phyloP scores from a whole-genome alignment of 2,113 vertebrate species.

The Noctilio leporinus region DNA sequence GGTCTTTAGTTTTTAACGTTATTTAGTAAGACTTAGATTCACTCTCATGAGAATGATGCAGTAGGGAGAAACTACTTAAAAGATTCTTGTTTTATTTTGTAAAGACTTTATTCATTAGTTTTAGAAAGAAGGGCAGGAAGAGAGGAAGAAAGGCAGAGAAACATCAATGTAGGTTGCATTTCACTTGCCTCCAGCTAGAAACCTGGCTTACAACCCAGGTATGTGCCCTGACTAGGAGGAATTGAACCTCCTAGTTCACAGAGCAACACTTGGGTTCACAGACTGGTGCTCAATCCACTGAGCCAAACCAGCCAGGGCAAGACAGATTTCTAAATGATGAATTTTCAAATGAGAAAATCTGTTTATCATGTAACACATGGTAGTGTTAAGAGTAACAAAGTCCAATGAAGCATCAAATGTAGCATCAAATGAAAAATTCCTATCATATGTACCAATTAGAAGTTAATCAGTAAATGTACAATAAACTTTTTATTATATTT shows the following conservation, averaged over 20 bases:
- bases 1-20: background rate
- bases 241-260: too few species aligned
- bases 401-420: background rate
- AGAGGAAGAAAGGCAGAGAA: too few species aligned
- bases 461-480: background rate
- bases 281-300: too few species aligned
- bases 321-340: background rate
- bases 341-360: background rate
- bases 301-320: too few species aligned
- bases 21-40: constrained; percentile 25
- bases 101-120: too few species aligned
- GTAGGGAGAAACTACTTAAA: background rate
- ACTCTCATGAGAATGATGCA: background rate
- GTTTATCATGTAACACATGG: background rate
- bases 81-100: too few species aligned
- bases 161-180: too few species aligned
- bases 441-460: background rate
- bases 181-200: too few species aligned
- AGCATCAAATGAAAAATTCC: background rate
- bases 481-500: background rate
- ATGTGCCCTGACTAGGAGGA: too few species aligned
- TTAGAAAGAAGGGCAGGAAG: too few species aligned
- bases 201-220: too few species aligned
- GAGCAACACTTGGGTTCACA: too few species aligned
- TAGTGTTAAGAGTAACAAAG: background rate